Evolutionary conservation across 2,113 vertebrate species (phyloP).

Genomic region (Clarias magur): DNA sequence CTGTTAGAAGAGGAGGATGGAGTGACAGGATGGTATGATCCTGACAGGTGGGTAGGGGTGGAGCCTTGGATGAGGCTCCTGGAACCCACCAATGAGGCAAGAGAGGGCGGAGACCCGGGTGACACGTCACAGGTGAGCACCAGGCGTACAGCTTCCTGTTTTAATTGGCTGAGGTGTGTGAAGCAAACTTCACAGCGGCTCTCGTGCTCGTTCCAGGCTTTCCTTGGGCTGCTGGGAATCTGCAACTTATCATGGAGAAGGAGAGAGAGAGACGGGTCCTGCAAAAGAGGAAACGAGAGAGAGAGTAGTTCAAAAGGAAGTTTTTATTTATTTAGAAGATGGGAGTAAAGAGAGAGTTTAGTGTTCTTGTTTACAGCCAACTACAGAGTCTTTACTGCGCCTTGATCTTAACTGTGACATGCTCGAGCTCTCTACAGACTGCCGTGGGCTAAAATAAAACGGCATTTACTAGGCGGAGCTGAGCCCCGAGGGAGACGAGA

Average conservation of each 20-base stretch:
- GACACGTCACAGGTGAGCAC: conserved; percentile 85
- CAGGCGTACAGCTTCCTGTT: conserved; percentile 96
- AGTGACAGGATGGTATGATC: conserved; percentile 68
- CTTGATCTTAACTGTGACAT: no score
- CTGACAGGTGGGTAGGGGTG: conserved; percentile 70
- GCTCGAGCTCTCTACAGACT: no score
- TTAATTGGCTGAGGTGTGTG: conserved; percentile 92
- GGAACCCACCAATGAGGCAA: conserved; percentile 71
- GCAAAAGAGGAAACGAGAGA: neutral
- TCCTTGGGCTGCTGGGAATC: conserved; percentile 88
- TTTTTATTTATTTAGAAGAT: no score
- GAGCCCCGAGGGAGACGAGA: no score
- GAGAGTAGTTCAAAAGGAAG: neutral
- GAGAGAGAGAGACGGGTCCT: conserved; percentile 91
- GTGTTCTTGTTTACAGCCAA: no score
- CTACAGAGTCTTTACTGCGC: no score
- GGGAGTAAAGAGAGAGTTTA: neutral
- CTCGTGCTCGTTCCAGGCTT: conserved; percentile 93
- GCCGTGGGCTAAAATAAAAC: no score
- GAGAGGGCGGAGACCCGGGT: conserved; percentile 80
- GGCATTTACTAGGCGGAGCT: no score
- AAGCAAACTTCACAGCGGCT: conserved; percentile 92
- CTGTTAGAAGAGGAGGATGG: conserved; percentile 67
- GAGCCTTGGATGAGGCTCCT: conserved; percentile 70
- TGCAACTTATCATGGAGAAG: conserved; percentile 94